These are phyloP conservation scores for Struthio camelus DNA, from an alignment of 2,113 vertebrate genomes.

Conservation along the genomic window DNA sequence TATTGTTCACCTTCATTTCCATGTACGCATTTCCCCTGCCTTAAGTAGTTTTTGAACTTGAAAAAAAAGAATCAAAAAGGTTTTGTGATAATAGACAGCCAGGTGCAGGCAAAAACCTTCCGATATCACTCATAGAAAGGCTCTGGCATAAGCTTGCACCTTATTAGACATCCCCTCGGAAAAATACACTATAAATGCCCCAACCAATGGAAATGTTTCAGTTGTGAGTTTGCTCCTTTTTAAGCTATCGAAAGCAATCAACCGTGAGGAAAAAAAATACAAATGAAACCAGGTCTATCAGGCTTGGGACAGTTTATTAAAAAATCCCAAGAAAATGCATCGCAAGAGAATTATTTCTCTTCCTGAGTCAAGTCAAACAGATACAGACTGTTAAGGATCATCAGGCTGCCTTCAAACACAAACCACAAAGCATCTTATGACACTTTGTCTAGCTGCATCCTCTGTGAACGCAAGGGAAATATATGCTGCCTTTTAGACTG, in stretches of 20 bases:
- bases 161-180: neutral
- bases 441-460: neutral
- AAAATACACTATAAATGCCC: neutral
- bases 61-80: neutral
- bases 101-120: neutral
- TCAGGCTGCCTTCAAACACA: slow-evolving; percentile 21
- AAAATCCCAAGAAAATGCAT: slow-evolving; percentile 5
- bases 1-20: neutral
- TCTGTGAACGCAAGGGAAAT: neutral
- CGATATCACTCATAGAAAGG: neutral
- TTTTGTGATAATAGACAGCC: neutral
- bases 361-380: neutral
- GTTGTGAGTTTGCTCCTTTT: slow-evolving; percentile 31
- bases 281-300: slow-evolving; percentile 30
- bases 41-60: neutral
- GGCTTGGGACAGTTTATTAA: slow-evolving; percentile 34
- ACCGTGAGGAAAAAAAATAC: slow-evolving; percentile 40
- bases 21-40: neutral
- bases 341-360: slow-evolving; percentile 35
- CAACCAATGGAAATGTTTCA: neutral
- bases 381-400: neutral
- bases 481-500: neutral
- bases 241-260: slow-evolving; percentile 34
- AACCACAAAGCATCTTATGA: slow-evolving; percentile 59
- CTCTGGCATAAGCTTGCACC: neutral